Percentiles rank a stretch among this genome's conserved stretches.
These are phyloP conservation scores for Ichneumon xanthorius DNA, from an alignment of 2,888 invertebrate genomes.

Conservation along the genomic window DNA sequence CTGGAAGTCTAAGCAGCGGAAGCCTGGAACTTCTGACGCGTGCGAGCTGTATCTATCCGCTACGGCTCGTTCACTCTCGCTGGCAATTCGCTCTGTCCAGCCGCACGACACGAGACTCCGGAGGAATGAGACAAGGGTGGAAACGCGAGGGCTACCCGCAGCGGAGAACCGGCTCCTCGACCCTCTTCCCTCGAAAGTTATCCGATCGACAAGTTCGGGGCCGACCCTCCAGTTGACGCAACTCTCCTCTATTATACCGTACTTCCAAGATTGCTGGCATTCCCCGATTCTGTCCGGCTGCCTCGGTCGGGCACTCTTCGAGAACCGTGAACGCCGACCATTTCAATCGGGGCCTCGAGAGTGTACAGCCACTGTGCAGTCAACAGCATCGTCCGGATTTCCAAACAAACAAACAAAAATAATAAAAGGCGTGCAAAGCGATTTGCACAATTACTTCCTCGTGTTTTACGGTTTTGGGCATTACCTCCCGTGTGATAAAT, in stretches of 20 bases:
- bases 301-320: neutral
- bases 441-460: no score
- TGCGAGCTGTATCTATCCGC: constrained; percentile 15
- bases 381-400: neutral
- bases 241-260: constrained; percentile 37
- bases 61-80: constrained; percentile 43
- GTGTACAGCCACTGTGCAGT: neutral
- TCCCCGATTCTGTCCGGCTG: constrained; percentile 5
- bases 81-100: constrained; percentile 51
- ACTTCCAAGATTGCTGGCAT: constrained; percentile 25
- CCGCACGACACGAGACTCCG: constrained; percentile 42
- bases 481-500: no score
- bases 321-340: neutral
- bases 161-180: constrained; percentile 15
- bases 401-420: no score
- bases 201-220: constrained; percentile 61
- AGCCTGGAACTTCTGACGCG: constrained; percentile 11
- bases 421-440: no score
- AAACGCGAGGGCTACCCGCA: constrained; percentile 46
- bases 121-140: constrained; percentile 58
- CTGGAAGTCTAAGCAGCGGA: neutral
- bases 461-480: no score
- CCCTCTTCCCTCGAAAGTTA: constrained; percentile 56
- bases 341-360: neutral
- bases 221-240: constrained; percentile 53